phyloP scores from a whole-genome alignment of 1,140 invertebrate species.

The Epicauta chinensis region DNA sequence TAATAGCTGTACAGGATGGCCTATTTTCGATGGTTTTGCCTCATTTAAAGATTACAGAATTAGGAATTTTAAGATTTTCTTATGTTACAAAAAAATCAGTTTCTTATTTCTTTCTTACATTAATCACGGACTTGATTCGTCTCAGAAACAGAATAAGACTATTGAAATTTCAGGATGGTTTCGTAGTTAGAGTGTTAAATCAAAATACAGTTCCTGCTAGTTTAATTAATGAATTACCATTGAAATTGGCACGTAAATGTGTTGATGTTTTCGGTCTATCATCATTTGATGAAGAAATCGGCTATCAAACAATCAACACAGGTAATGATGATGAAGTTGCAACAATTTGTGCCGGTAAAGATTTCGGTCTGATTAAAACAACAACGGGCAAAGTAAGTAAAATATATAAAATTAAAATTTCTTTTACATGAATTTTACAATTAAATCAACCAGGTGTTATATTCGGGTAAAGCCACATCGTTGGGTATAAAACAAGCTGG shows the following conservation, averaged over 20 bases:
- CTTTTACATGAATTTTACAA: not conserved
- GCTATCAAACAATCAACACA: slow-evolving; percentile 46
- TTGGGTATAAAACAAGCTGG: slow-evolving; percentile 64
- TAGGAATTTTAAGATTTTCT: no score
- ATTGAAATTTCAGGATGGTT: slow-evolving; percentile 61
- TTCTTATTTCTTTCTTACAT: slow-evolving; percentile 10
- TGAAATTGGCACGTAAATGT: slow-evolving; percentile 74
- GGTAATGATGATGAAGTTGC: slow-evolving; percentile 65
- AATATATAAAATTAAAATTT: no score
- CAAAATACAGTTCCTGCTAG: slow-evolving; percentile 55
- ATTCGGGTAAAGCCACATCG: slow-evolving; percentile 68
- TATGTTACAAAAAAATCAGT: no score
- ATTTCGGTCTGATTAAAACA: slow-evolving; percentile 76
- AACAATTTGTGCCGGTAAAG: slow-evolving; percentile 67
- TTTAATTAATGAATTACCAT: slow-evolving; percentile 59
- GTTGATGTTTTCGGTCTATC: slow-evolving; percentile 69
- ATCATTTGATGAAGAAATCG: slow-evolving; percentile 59
- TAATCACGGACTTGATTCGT: no score
- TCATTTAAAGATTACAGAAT: no score
- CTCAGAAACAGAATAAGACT: no score
- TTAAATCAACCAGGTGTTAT: slow-evolving; percentile 53
- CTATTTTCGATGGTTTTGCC: no score
- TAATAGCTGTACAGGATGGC: no score
- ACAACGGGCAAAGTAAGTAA: slow-evolving; percentile 62
- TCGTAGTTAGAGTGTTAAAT: slow-evolving; percentile 73